phyloP scores from a whole-genome alignment of 92 coral and sea anemone genomes.

The Epizoanthus fatuus region DNA sequence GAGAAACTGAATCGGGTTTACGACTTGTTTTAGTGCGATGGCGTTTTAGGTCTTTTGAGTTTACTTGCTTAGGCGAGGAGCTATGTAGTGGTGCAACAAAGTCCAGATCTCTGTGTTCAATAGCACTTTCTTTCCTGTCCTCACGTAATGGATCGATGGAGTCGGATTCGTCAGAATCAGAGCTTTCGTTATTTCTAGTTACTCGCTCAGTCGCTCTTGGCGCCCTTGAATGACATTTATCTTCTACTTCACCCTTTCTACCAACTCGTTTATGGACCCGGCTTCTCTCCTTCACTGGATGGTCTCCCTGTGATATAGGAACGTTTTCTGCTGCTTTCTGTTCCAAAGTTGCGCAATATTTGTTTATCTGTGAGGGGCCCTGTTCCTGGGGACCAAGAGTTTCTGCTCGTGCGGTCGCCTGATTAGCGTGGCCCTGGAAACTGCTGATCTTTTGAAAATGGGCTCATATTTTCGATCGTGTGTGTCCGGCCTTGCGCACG shows the following conservation, averaged over 20 bases:
- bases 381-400: slow-evolving; percentile 23
- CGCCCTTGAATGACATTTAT: neutral
- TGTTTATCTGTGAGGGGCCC: neutral
- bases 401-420: slow-evolving; percentile 59
- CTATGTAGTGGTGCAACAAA: slow-evolving; percentile 79
- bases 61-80: slow-evolving; percentile 84
- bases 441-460: too few relatives aligned
- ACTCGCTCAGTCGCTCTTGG: neutral
- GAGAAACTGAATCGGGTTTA: slow-evolving; percentile 25
- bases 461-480: too few relatives aligned
- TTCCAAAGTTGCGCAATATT: neutral
- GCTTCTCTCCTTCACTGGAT: neutral
- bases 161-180: slow-evolving; percentile 4
- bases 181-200: neutral
- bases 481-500: too few relatives aligned
- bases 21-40: slow-evolving; percentile 7
- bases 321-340: neutral
- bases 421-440: slow-evolving; percentile 76
- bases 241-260: neutral
- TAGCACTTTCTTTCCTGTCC: neutral
- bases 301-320: neutral
- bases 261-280: neutral
- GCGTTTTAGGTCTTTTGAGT: neutral
- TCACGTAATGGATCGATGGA: slow-evolving; percentile 12
- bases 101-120: slow-evolving; percentile 13